Base-by-base conservation (phyloP, 2,888 invertebrate genomes). In the Flexamia atlantica region DNA sequence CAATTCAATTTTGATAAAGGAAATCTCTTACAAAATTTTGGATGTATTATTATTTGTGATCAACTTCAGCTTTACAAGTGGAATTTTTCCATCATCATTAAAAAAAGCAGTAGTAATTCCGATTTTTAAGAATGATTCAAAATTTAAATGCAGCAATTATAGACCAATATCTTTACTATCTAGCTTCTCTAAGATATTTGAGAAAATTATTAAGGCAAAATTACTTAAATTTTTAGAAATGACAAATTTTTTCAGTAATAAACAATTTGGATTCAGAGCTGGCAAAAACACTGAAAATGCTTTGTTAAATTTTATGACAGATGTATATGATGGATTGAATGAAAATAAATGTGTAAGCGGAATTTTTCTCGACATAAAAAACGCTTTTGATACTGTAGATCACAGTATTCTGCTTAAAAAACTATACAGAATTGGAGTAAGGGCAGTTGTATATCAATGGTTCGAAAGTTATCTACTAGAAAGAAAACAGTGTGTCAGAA, bases 401-500 rank as follows among this genome's bases (percentile, higher is more conserved):
- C 53, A 83, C 40, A 36, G 1, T 20, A 32, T 83, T 40, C 40
- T 81, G n/a, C 42, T 70, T 23, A 36, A 36, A 42, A 70, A 83
- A 84, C 53, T 68, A 23, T 25, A 82, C 17, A 17, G n/a, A 23
- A 57, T 76, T 40, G 85, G 86, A 7, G 40, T 86, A 25, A 64
- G 85, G 17, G 86, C 85, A 9, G 57, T 82, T 3, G 70, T 83
- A 4, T 70, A 79, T 32, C 30, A 83, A 32, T 80, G 84, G 76
- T 50, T 85, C 25, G 81, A 72, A 64, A 85, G 70, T 80, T 86
- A 85, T 79, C 74, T 85, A 28, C 20, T 42, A n/a, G 40, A 76
- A 50, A 84, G 86, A 83, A 9, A 53, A 17, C 86, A 86, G 79
- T 70, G 72, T 60, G 85, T 85, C 1, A 85, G 57, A 82, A 40